Evolutionary conservation across 2,797 vertebrate genomes (phyloP), one percentile per base, ranked within the genome.

Genomic region (Rhinella marina): DNA sequence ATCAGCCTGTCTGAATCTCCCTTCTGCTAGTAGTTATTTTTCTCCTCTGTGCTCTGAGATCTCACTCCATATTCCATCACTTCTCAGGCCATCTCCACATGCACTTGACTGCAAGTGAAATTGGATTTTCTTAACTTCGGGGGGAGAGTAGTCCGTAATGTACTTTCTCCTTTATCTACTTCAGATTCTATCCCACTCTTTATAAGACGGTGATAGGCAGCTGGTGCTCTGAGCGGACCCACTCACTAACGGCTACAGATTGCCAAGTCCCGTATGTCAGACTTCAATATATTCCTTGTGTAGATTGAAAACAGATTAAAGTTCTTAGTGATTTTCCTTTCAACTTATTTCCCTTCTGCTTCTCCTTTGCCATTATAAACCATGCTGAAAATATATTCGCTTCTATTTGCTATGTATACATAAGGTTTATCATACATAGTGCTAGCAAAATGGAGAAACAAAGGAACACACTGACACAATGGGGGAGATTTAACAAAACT

Each of bases 231-330:
- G 86, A 89, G 89, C 86, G 85, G 23, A 84, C 52, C 1, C 87
- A 92, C 77, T 84, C 83, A 86, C 0, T 76, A 78, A 82, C 88
- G n/a, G 84, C 84, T 82, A 82, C 84, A 86, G 88, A 89, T 89
- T 91, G 81, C 85, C 78, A 0, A 0, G 56, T 88, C 79, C 86
- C 73, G 70, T 73, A 85, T 87, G 73, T 0, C 80, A 81, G 64
- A 79, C 84, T 86, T 88, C 80, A 86, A 82, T 4, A 19, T 59
- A 56, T 88, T 81, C 79, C 66, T 88, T 76, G 61, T 86, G 80
- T 86, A 89, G 88, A 89, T 89, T 68, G 88, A 89, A 89, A 84
- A 89, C 72, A 89, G 88, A 89, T 89, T 89, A 89, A 89, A 89
- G 70, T 89, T 89, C 80, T 85, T 78, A 75, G 80, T 82, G 84